These are phyloP conservation scores for Limnothrissa miodon DNA, from an alignment of 2,113 vertebrate species.

Conservation along the genomic window DNA sequence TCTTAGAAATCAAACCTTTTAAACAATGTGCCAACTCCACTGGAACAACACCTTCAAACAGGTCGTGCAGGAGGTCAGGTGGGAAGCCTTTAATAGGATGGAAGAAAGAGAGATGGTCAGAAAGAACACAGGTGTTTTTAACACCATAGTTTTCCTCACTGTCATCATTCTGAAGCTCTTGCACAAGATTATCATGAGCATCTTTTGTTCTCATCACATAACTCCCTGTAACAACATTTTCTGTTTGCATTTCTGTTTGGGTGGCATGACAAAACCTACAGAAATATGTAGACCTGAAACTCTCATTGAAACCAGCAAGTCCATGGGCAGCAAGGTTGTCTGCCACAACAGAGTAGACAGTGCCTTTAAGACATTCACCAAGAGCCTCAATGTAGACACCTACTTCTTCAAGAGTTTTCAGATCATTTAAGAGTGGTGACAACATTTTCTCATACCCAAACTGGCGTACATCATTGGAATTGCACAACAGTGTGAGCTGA, in stretches of 20 bases:
- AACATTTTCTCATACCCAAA: slow-evolving; percentile 41
- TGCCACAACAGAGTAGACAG: slow-evolving; percentile 38
- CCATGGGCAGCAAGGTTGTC: slow-evolving; percentile 45
- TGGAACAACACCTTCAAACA: slow-evolving; percentile 42
- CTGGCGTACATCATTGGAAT: slow-evolving; percentile 37
- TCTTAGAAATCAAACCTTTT: slow-evolving; percentile 35
- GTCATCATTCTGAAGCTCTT: slow-evolving; percentile 14
- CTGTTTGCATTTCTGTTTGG: slow-evolving; percentile 18
- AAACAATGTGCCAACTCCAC: slow-evolving; percentile 41
- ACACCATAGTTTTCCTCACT: background rate
- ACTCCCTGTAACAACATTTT: slow-evolving; percentile 44
- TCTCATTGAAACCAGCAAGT: slow-evolving; percentile 37
- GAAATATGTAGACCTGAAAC: slow-evolving; percentile 33
- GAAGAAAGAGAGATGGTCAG: too few species aligned
- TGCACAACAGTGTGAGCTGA: background rate
- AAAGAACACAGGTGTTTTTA: too few species aligned
- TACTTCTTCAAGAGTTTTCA: slow-evolving; percentile 33
- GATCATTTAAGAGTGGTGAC: slow-evolving; percentile 30
- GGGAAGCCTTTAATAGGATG: slow-evolving; percentile 39
- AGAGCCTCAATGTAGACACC: slow-evolving; percentile 34
- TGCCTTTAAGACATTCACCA: slow-evolving; percentile 29
- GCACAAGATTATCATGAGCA: slow-evolving; percentile 14
- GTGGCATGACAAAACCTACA: slow-evolving; percentile 35
- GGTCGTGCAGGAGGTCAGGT: slow-evolving; percentile 36
- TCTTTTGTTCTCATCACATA: slow-evolving; percentile 37